Conservation (phyloP, 2,797 vertebrate species). For the Gouania willdenowi region DNA sequence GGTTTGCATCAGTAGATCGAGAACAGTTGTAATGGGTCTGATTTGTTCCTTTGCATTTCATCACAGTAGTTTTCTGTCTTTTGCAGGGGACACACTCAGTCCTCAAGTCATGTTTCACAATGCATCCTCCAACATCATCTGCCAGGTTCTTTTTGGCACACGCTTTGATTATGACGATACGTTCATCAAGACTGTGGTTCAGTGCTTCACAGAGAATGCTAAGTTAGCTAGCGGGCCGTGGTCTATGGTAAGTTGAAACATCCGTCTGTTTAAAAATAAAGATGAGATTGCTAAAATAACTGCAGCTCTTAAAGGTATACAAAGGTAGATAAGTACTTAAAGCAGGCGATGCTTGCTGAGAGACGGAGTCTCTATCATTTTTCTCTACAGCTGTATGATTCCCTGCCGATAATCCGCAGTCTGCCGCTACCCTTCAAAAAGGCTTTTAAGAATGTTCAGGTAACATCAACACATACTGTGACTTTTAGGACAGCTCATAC, state of each 20-base stretch:
- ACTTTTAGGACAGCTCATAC: too few relatives aligned
- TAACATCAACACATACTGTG: too few relatives aligned
- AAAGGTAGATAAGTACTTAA: background rate
- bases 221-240: slow-evolving; percentile 66
- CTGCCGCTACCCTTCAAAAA: slow-evolving; percentile 62
- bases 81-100: slow-evolving; percentile 46
- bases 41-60: too few relatives aligned
- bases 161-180: slow-evolving; percentile 61
- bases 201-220: slow-evolving; percentile 53
- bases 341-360: too few relatives aligned
- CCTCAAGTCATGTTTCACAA: slow-evolving; percentile 73
- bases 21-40: too few relatives aligned
- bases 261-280: background rate
- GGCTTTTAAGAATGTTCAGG: slow-evolving; percentile 35
- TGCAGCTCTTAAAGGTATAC: background rate
- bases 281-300: too few relatives aligned
- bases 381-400: slow-evolving; percentile 59
- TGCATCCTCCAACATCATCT: slow-evolving; percentile 72
- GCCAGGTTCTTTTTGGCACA: slow-evolving; percentile 65
- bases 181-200: slow-evolving; percentile 50
- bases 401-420: slow-evolving; percentile 46
- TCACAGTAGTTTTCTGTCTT: background rate
- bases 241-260: slow-evolving; percentile 60
- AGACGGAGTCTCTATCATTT: too few relatives aligned
- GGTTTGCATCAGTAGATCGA: too few relatives aligned